phyloP scores from a whole-genome alignment of 2,797 vertebrate genomes.

The Echeneis naucrates region DNA sequence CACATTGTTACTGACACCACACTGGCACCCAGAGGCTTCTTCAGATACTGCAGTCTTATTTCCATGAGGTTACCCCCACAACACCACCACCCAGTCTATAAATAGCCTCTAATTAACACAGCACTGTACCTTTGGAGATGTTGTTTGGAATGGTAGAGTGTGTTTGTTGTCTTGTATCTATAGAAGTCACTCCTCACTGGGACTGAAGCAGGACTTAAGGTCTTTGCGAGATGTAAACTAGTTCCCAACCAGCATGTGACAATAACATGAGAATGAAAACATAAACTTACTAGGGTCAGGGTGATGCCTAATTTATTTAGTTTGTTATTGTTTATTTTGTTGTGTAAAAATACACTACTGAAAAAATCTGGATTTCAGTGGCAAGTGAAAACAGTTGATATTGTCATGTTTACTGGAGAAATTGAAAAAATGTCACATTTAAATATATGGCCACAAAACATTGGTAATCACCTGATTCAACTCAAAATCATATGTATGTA shows the following conservation, averaged over 20 bases:
- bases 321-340: too few relatives aligned
- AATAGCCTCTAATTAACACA: slow-evolving; percentile 71
- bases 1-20: slow-evolving; percentile 73
- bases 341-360: too few relatives aligned
- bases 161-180: slow-evolving; percentile 65
- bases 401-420: not conserved
- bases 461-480: not conserved
- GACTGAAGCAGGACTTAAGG: slow-evolving; percentile 24
- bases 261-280: slow-evolving; percentile 15
- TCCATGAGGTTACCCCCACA: not conserved
- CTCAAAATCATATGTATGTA: not conserved
- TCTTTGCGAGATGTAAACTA: too few relatives aligned
- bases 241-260: too few relatives aligned
- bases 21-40: slow-evolving; percentile 80
- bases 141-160: slow-evolving; percentile 54
- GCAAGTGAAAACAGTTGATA: too few relatives aligned
- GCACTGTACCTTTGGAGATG: slow-evolving; percentile 57
- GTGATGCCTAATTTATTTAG: too few relatives aligned
- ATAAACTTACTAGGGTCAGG: not conserved
- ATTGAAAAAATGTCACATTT: not conserved
- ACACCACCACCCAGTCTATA: slow-evolving; percentile 45
- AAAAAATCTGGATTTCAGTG: too few relatives aligned
- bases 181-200: slow-evolving; percentile 48
- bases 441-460: not conserved
- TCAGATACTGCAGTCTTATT: slow-evolving; percentile 44